Evolutionary conservation across 2,888 invertebrate genomes (phyloP).

Genomic region (Drosophila incognita): DNA sequence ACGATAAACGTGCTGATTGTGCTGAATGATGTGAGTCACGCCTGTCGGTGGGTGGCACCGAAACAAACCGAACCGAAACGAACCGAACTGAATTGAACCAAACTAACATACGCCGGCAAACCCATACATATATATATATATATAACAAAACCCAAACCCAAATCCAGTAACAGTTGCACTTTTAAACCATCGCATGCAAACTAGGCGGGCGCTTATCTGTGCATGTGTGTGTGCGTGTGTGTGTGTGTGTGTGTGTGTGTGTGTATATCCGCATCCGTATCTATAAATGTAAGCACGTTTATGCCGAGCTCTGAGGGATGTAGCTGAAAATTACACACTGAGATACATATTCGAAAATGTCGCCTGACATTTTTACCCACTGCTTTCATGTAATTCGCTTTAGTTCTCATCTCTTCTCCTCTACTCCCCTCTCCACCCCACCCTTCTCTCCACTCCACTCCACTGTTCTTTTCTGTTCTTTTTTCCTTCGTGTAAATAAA

Average conservation of each 20-base stretch:
- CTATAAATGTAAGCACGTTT: conserved; percentile 52
- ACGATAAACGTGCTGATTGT: conserved; percentile 27
- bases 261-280: conserved; percentile 28
- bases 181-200: conserved; percentile 41
- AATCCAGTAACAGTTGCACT: conserved; percentile 31
- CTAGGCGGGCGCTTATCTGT: conserved; percentile 8
- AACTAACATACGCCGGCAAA: neutral
- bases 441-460: too few relatives aligned
- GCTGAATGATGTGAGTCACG: conserved; percentile 41
- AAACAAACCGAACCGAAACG: neutral
- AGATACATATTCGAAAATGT: conserved; percentile 46
- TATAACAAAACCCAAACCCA: conserved; percentile 6
- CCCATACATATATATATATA: neutral
- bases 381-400: conserved; percentile 67
- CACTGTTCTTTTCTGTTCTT: conserved; percentile 14
- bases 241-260: conserved; percentile 13
- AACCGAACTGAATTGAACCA: neutral
- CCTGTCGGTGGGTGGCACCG: conserved; percentile 14
- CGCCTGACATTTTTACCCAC: conserved; percentile 62
- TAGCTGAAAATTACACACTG: conserved; percentile 27
- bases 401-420: conserved; percentile 34
- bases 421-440: neutral
- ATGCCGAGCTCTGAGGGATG: conserved; percentile 36
- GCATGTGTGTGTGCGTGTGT: neutral
- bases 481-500: conserved; percentile 67